Conservation (phyloP, 92 coral and sea anemone species). For the Heteractis magnifica region DNA sequence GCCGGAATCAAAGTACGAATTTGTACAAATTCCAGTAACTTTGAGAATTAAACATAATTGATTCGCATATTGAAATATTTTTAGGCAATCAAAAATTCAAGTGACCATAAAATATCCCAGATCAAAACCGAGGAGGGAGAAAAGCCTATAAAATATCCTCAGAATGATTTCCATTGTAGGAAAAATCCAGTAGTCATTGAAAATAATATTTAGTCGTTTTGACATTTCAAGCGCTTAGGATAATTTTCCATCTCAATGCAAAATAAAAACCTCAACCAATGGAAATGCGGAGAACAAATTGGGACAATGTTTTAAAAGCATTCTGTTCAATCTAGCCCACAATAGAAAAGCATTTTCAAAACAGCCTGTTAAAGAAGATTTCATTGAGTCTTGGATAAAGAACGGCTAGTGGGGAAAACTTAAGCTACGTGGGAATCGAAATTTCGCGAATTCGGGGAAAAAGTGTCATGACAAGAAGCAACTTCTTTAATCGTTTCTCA, state of each 20-base stretch:
- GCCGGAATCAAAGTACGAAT: too few relatives aligned
- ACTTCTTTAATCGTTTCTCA: not conserved
- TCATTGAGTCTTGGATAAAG: too few relatives aligned
- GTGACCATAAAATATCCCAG: too few relatives aligned
- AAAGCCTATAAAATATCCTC: too few relatives aligned
- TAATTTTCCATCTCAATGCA: not conserved
- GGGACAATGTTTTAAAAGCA: constrained; percentile 36
- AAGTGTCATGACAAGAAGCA: not conserved
- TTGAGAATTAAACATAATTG: too few relatives aligned
- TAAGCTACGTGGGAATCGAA: not conserved
- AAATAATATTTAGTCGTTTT: not conserved
- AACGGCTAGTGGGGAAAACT: not conserved
- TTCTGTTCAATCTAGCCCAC: constrained; percentile 9
- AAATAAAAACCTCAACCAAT: constrained; percentile 12
- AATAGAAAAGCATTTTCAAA: not conserved
- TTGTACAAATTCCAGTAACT: too few relatives aligned
- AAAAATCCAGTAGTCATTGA: not conserved
- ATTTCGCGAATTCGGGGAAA: not conserved
- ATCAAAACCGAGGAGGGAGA: too few relatives aligned
- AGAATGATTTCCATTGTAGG: not conserved
- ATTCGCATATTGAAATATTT: too few relatives aligned
- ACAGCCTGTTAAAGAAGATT: too few relatives aligned
- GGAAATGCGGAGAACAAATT: constrained; percentile 3
- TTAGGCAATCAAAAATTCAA: too few relatives aligned
- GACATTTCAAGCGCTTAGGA: not conserved